Conservation (phyloP, 2,113 vertebrate genomes). For the Leptodactylus fuscus region DNA sequence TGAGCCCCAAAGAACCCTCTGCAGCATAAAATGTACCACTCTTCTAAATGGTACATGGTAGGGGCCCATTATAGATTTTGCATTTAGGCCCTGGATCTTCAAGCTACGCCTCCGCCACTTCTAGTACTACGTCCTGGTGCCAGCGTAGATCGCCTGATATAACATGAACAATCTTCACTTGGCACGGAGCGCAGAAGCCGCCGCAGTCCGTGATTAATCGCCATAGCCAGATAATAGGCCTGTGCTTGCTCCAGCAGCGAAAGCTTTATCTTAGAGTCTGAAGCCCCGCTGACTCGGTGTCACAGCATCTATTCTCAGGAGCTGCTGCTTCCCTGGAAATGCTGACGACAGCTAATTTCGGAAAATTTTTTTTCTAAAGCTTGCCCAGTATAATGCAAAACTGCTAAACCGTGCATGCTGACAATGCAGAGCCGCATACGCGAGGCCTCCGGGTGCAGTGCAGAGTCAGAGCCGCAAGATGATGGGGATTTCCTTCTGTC, state of each 20-base stretch:
- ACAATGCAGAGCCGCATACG: not conserved
- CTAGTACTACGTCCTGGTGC: too few relatives aligned
- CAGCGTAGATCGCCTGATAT: not conserved
- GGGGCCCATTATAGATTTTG: too few relatives aligned
- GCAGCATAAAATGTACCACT: too few relatives aligned
- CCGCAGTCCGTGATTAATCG: conserved; percentile 5
- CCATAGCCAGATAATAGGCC: not conserved
- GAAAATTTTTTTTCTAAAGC: not conserved
- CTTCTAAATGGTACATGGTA: too few relatives aligned
- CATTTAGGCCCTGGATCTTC: too few relatives aligned
- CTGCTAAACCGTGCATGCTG: conserved; percentile 29
- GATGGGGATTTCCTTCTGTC: conserved; percentile 25
- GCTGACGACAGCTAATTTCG: conserved; percentile 31
- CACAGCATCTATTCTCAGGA: not conserved
- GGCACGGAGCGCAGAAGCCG: not conserved
- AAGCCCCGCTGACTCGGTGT: not conserved
- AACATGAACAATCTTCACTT: conserved; percentile 1
- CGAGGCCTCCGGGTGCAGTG: not conserved
- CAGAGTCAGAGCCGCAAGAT: conserved; percentile 3
- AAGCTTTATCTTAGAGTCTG: not conserved
- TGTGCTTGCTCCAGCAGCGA: not conserved
- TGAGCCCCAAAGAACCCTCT: too few relatives aligned
- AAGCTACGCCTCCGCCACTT: too few relatives aligned
- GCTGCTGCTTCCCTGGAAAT: not conserved
- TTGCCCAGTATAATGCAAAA: conserved; percentile 29